Percentiles rank a stretch among this genome's conserved stretches.
phyloP scores from a whole-genome alignment of 2,797 vertebrate genomes.

The Eupleurogrammus muticus region DNA sequence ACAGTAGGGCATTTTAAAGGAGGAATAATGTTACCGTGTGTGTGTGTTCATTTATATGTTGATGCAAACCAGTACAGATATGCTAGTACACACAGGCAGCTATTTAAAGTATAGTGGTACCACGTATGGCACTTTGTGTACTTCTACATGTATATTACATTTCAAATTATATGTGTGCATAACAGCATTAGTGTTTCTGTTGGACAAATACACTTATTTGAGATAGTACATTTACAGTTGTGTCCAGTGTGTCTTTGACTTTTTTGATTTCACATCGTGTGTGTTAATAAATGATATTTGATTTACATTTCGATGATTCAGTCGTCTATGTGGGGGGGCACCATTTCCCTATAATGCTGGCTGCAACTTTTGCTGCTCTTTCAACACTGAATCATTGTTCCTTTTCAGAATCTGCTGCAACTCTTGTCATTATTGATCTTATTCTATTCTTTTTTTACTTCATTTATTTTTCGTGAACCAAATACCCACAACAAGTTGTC shows the following conservation, averaged over 20 bases:
- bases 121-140: background rate
- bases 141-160: background rate
- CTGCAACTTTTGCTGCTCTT: conserved; percentile 35
- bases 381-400: conserved; percentile 12
- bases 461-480: background rate
- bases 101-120: background rate
- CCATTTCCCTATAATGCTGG: conserved; percentile 19
- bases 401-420: background rate
- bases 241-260: conserved; percentile 18
- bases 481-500: conserved; percentile 5
- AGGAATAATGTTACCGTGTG: conserved; percentile 23
- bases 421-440: conserved; percentile 15
- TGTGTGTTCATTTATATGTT: too few relatives aligned
- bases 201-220: background rate
- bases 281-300: conserved; percentile 29
- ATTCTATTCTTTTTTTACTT: background rate
- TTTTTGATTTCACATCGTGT: conserved; percentile 6
- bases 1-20: conserved; percentile 49
- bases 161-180: too few relatives aligned
- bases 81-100: background rate
- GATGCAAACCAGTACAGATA: background rate
- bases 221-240: background rate
- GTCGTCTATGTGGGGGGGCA: conserved; percentile 7
- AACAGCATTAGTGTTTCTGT: too few relatives aligned
- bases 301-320: conserved; percentile 42